phyloP scores from a whole-genome alignment of 2,113 vertebrate species.

The Vulpes vulpes region DNA sequence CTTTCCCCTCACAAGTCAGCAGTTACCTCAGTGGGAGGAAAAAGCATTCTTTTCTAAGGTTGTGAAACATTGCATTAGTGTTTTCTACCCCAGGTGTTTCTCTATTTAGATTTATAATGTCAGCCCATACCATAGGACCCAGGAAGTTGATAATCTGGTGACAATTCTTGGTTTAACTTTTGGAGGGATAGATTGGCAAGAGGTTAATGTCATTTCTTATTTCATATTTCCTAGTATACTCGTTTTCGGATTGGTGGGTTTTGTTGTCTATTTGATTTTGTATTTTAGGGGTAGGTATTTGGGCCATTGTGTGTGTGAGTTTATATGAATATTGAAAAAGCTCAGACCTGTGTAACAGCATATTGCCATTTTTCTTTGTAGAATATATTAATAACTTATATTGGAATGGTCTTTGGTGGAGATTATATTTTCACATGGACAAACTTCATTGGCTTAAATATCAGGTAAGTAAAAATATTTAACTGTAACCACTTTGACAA shows the following conservation, averaged over 20 bases:
- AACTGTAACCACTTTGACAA: neutral
- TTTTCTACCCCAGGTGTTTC: neutral
- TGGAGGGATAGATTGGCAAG: neutral
- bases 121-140: neutral
- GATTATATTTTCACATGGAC: slow-evolving; percentile 99
- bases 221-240: neutral
- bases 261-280: neutral
- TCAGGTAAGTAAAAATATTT: slow-evolving; percentile 91
- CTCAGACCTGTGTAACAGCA: neutral
- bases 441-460: slow-evolving; percentile 98
- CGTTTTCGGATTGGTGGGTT: neutral
- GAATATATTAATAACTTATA: slow-evolving; percentile 98
- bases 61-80: neutral
- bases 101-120: neutral
- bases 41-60: neutral
- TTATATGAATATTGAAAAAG: neutral
- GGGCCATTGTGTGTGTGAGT: neutral
- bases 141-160: neutral
- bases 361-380: slow-evolving; percentile 81
- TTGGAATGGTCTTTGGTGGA: slow-evolving; percentile 98
- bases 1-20: neutral
- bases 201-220: neutral
- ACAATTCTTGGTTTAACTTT: neutral
- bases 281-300: slow-evolving; percentile 39
- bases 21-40: neutral